Evolutionary conservation across 2,113 vertebrate genomes (phyloP).

Genomic region (Eurypyga helias): DNA sequence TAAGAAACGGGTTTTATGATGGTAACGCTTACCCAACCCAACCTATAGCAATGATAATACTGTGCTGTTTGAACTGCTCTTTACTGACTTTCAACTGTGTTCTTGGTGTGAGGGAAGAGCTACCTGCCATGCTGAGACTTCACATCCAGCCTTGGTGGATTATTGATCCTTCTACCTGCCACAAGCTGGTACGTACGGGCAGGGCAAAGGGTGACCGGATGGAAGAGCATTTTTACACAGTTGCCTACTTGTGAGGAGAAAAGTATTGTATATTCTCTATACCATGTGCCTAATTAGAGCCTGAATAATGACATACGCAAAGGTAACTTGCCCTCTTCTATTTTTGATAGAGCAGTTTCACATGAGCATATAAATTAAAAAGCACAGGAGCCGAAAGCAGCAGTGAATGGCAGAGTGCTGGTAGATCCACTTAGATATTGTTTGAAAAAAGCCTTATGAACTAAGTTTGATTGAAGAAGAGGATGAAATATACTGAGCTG

Average conservation of each 20-base stretch:
- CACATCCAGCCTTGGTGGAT: not conserved
- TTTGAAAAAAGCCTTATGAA: not conserved
- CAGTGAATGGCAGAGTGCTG: not conserved
- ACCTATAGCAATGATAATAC: not conserved
- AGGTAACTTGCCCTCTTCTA: not conserved
- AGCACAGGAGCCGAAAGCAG: not conserved
- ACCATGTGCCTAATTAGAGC: not conserved
- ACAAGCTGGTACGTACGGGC: not conserved
- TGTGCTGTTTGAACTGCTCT: not conserved
- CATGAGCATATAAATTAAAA: constrained; percentile 29
- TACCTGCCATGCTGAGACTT: not conserved
- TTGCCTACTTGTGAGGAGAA: not conserved
- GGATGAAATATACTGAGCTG: constrained; percentile 47
- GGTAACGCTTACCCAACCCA: not conserved
- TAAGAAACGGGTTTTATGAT: not conserved
- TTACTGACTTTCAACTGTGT: not conserved
- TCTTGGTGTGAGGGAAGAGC: not conserved
- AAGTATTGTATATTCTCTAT: not conserved
- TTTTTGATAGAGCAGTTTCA: constrained; percentile 42
- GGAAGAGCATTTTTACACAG: not conserved
- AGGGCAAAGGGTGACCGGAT: not conserved
- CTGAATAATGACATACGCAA: not conserved
- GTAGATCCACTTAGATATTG: not conserved
- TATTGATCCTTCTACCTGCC: not conserved
- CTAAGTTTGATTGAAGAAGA: constrained; percentile 56